Conservation (phyloP, 2,797 vertebrate species). For the Catostomus latipinnis region DNA sequence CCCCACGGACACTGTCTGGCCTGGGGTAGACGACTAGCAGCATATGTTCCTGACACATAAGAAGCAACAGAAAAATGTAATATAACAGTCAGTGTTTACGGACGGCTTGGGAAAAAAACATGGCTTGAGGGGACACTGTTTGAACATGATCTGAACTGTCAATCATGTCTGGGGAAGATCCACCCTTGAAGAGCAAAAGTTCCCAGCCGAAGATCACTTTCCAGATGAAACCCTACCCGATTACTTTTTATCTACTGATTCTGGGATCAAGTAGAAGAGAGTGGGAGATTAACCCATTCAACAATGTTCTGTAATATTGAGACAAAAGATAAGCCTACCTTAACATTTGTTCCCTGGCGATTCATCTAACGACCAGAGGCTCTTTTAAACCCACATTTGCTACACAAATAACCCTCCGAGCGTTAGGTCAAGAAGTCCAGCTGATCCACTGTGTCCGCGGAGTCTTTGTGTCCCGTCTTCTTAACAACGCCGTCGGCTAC, state of each 20-base stretch:
- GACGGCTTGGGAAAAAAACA: background rate
- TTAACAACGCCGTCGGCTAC: background rate
- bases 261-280: too few relatives aligned
- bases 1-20: slow-evolving; percentile 16
- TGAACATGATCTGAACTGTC: background rate
- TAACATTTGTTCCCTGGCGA: slow-evolving; percentile 12
- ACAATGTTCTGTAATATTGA: too few relatives aligned
- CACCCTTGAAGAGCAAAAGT: slow-evolving; percentile 27
- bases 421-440: slow-evolving; percentile 8
- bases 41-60: slow-evolving; percentile 17
- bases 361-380: background rate
- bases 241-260: too few relatives aligned
- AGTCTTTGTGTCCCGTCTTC: slow-evolving; percentile 25
- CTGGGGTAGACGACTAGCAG: slow-evolving; percentile 3
- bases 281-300: too few relatives aligned
- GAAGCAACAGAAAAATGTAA: slow-evolving; percentile 19
- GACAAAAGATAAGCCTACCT: too few relatives aligned
- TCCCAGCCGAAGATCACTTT: background rate
- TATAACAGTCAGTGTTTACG: slow-evolving; percentile 16
- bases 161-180: background rate
- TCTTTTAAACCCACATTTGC: slow-evolving; percentile 41
- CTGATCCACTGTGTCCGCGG: background rate
- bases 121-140: background rate
- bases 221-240: background rate
- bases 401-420: background rate